phyloP scores from a whole-genome alignment of 2,113 vertebrate genomes.

The Dolichallabes microphthalmus region DNA sequence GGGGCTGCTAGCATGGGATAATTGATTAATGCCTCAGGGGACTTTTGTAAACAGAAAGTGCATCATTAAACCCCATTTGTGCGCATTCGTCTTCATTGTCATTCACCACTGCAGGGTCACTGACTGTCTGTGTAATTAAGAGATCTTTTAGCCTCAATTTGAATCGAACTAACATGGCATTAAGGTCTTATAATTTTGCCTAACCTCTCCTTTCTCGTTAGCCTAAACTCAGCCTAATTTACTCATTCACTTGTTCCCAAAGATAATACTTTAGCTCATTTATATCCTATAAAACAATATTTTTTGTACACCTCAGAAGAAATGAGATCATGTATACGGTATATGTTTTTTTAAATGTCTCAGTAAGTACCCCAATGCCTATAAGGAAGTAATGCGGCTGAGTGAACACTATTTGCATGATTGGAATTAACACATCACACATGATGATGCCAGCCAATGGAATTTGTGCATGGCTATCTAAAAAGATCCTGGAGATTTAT shows the following conservation, averaged over 20 bases:
- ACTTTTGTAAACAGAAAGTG: slow-evolving; percentile 47
- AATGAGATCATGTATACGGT: slow-evolving; percentile 32
- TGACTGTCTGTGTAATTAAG: slow-evolving; percentile 40
- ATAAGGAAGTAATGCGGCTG: slow-evolving; percentile 30
- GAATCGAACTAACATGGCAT: slow-evolving; percentile 34
- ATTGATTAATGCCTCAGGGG: slow-evolving; percentile 40
- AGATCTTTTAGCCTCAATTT: slow-evolving; percentile 34
- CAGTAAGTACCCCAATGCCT: slow-evolving; percentile 28
- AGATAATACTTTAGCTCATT: slow-evolving; percentile 12
- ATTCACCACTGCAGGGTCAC: slow-evolving; percentile 25
- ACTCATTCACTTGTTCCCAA: neutral
- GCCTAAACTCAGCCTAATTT: neutral
- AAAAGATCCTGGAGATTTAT: slow-evolving; percentile 47
- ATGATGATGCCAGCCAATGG: slow-evolving; percentile 39
- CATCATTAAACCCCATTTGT: slow-evolving; percentile 47
- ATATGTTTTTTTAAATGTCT: slow-evolving; percentile 10
- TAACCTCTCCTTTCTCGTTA: neutral
- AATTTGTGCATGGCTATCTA: slow-evolving; percentile 31
- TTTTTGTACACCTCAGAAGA: slow-evolving; percentile 30
- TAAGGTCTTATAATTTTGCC: slow-evolving; percentile 11
- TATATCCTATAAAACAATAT: neutral
- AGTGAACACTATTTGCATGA: slow-evolving; percentile 26
- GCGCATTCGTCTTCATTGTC: slow-evolving; percentile 37
- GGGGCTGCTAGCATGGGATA: slow-evolving; percentile 36
- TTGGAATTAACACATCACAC: slow-evolving; percentile 40